phyloP scores from a whole-genome alignment of 2,113 vertebrate species.

The Eptesicus fuscus region DNA sequence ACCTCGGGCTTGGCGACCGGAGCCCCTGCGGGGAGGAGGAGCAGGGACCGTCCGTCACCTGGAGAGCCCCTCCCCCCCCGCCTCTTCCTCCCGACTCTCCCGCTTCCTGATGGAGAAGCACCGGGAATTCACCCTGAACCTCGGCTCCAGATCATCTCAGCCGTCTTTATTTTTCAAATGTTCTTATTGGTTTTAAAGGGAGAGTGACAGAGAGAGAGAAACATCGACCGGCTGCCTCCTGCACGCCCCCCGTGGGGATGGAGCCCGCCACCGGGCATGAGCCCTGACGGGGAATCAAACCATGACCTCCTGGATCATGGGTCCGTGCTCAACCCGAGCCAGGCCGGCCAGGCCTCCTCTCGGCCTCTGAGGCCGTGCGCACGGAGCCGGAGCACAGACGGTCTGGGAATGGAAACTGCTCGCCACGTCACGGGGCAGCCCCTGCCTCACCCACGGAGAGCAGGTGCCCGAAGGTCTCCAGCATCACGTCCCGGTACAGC shows the following conservation, averaged over 20 bases:
- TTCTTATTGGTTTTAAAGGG: too few relatives aligned
- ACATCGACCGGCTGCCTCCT: too few relatives aligned
- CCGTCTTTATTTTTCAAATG: too few relatives aligned
- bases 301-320: too few relatives aligned
- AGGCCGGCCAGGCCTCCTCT: not conserved
- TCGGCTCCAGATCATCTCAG: not conserved
- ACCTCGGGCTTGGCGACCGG: slow-evolving; percentile 62
- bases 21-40: slow-evolving; percentile 18
- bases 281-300: too few relatives aligned
- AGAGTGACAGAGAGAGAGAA: too few relatives aligned
- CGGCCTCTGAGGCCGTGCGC: not conserved
- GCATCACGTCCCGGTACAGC: slow-evolving; percentile 69
- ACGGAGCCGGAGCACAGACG: too few relatives aligned
- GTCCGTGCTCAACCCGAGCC: too few relatives aligned
- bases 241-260: too few relatives aligned
- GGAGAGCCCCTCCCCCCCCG: too few relatives aligned
- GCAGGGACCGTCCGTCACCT: not conserved
- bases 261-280: too few relatives aligned
- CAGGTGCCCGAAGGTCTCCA: slow-evolving; percentile 73
- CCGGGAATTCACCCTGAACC: not conserved
- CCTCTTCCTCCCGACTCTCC: not conserved
- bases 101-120: not conserved
- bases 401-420: not conserved
- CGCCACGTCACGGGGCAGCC: too few relatives aligned
- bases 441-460: slow-evolving; percentile 63